A percentile compares a stretch with the other conserved stretches of the same genome.
phyloP scores from a whole-genome alignment of 2,113 vertebrate species.

The Rattus norvegicus region GRCr8 NC_086022.1:72458001-72458500 shows the following conservation, averaged over 20 bases:
- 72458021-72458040: neutral
- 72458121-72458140: constrained; percentile 11
- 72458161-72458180: neutral
- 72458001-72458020: neutral
- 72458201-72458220: neutral
- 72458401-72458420: neutral
- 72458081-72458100: neutral
- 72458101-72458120: neutral
- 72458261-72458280: no score
- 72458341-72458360: neutral
- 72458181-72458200: neutral
- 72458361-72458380: neutral
- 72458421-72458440: neutral
- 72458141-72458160: neutral
- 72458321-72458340: neutral
- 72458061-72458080: neutral
- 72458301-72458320: no score
- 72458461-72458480: neutral
- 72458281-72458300: no score
- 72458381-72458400: neutral
- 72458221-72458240: neutral
- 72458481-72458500: neutral
- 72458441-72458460: neutral
- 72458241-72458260: neutral
- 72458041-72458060: neutral